A percentile compares a stretch with the other conserved stretches of the same genome.
Evolutionary conservation across 2,113 vertebrate species (phyloP).

Genomic region (Grantiella picta): DNA sequence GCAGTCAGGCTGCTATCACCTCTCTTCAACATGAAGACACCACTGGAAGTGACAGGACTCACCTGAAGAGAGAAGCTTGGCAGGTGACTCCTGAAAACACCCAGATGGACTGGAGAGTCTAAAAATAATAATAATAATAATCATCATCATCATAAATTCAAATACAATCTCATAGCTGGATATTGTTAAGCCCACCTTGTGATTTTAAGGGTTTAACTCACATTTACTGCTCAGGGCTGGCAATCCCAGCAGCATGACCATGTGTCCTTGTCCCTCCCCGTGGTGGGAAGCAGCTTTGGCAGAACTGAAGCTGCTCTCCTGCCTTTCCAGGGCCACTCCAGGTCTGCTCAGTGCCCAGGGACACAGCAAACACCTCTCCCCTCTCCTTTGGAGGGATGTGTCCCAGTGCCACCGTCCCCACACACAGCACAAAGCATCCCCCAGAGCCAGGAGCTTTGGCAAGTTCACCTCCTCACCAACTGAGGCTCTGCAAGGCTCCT

Average conservation of each 20-base stretch:
- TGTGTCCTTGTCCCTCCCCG: background rate
- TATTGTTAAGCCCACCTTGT: background rate
- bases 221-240: background rate
- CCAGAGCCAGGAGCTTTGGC: background rate
- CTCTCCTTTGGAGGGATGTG: background rate
- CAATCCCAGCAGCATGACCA: background rate
- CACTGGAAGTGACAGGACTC: background rate
- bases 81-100: background rate
- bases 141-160: no score
- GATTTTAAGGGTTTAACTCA: background rate
- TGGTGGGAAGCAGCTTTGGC: background rate
- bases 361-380: background rate
- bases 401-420: fast-evolving
- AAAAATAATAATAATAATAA: background rate
- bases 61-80: background rate
- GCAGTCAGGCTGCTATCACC: background rate
- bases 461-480: background rate
- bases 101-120: background rate
- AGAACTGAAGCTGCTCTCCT: background rate
- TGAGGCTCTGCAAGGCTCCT: background rate
- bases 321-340: background rate
- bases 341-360: background rate
- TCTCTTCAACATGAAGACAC: background rate
- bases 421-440: fast-evolving
- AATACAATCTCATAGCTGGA: background rate